phyloP scores from a whole-genome alignment of 1,140 invertebrate species.

The Helicoverpa armigera region DNA sequence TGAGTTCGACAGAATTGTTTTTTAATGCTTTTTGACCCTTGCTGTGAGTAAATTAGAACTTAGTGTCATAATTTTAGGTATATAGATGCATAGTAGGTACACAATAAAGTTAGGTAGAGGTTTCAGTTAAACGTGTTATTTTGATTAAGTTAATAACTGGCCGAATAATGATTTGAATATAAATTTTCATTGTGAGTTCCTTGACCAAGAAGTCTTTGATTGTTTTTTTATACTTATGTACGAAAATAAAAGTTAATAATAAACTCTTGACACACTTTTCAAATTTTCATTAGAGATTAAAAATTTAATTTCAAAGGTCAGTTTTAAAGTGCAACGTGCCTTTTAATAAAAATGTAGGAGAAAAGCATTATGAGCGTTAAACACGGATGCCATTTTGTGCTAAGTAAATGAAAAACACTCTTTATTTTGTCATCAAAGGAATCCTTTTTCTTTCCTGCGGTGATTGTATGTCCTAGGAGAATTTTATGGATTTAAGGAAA shows the following conservation, averaged over 20 bases:
- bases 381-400: conserved; percentile 19
- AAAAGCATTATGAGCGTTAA: conserved; percentile 11
- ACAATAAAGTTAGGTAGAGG: too few species aligned
- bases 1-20: too few species aligned
- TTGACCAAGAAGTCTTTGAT: too few species aligned
- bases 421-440: conserved; percentile 22
- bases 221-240: too few species aligned
- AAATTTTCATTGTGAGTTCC: too few species aligned
- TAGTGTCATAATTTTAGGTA: too few species aligned
- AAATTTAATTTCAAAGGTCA: neutral
- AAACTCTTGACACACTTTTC: neutral
- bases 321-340: neutral
- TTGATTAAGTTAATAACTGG: too few species aligned
- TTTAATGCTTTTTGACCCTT: too few species aligned
- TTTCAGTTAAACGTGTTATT: too few species aligned
- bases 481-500: neutral
- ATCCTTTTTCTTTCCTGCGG: neutral
- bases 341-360: conserved; percentile 13
- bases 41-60: too few species aligned
- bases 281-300: neutral
- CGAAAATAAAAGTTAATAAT: neutral
- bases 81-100: too few species aligned
- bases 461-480: neutral
- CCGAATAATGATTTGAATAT: too few species aligned
- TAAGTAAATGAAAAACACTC: conserved; percentile 19